Conservation (phyloP, 2,888 invertebrate genomes). For the Pollenia griseotomentosa region DNA sequence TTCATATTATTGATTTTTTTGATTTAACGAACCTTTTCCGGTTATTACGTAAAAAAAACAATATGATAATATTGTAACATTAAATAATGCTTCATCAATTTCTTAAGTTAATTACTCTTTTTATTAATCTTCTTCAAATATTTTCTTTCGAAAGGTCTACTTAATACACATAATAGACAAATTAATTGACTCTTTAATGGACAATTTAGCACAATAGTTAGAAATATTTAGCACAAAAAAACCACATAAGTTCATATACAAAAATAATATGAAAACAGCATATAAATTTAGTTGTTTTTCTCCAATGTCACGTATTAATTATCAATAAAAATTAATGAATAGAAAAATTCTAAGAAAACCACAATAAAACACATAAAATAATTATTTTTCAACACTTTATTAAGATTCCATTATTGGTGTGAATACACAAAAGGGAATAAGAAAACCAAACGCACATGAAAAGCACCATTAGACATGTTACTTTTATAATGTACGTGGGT, state of each 20-base stretch:
- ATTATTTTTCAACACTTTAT: neutral
- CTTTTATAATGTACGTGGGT: neutral
- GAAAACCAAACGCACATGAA: neutral
- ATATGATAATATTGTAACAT: too few relatives aligned
- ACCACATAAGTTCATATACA: neutral
- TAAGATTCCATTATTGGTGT: neutral
- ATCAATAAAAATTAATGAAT: slow-evolving; percentile 35
- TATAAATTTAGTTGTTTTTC: neutral
- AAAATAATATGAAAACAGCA: neutral
- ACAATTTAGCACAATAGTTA: too few relatives aligned
- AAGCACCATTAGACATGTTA: neutral
- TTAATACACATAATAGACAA: too few relatives aligned
- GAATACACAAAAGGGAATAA: neutral
- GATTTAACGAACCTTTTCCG: too few relatives aligned
- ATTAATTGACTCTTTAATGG: too few relatives aligned
- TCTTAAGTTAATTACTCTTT: too few relatives aligned
- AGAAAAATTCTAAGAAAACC: neutral
- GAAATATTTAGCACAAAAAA: too few relatives aligned
- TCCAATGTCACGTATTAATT: slow-evolving; percentile 15
- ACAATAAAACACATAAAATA: slow-evolving; percentile 4
- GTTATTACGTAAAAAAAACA: too few relatives aligned
- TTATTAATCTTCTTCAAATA: too few relatives aligned
- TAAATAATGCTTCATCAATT: too few relatives aligned
- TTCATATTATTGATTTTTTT: too few relatives aligned
- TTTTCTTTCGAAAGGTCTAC: too few relatives aligned